Base-by-base conservation (phyloP, 2,888 invertebrate species). In the Stegophylla sp. region DNA sequence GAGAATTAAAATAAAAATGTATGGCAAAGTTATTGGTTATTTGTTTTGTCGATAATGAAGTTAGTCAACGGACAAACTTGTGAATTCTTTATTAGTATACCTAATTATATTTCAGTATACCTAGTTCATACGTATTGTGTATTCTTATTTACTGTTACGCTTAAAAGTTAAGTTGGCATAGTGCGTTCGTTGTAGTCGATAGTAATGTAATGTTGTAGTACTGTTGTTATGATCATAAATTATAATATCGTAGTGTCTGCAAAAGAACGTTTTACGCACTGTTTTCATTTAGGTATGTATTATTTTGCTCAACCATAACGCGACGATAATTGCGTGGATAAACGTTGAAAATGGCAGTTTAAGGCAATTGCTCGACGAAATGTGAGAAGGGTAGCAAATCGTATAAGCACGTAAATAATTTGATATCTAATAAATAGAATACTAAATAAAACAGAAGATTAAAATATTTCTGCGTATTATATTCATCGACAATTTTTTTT, bases 371-470 rank as follows among this genome's bases (percentile, higher is more conserved):
- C 15, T 34, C 9, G 61, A 20, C 15, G 23, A 73, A 51, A 64
- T 34, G 34, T 41, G 34, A 63, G 20, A 48, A 63, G 20, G 15
- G 48, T 74, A 74, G 74, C 74, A 51, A 75, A 64, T 74, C 34
- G 61, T 34, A 26, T 9, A 63, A 13, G 61, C 34, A 51, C 48
- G 48, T 48, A 20, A 48, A 45, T 61, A 61, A 48, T 13, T 61
- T 28, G 10, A 63, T 63, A 17, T 15, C n/a, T 15, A 26, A 59
- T 72, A 45, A 48, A 20, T 23, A 53, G 17, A 1, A 53, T n/a
- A 53, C 34, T 53, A 53, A 34, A 9, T 9, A n/a, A 9, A 43
- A 72, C 53, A 43, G 41, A 26, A 20, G 17, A 56, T n/a, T 34
- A 53, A 71, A 41, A 20, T n/a, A n/a, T 5, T 34, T 34, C 34